Percentiles rank a stretch among this genome's conserved stretches.
These are phyloP conservation scores for Sinodicranocentrus sp. DNA, from an alignment of 2,888 invertebrate genomes.

Conservation along the genomic window DNA sequence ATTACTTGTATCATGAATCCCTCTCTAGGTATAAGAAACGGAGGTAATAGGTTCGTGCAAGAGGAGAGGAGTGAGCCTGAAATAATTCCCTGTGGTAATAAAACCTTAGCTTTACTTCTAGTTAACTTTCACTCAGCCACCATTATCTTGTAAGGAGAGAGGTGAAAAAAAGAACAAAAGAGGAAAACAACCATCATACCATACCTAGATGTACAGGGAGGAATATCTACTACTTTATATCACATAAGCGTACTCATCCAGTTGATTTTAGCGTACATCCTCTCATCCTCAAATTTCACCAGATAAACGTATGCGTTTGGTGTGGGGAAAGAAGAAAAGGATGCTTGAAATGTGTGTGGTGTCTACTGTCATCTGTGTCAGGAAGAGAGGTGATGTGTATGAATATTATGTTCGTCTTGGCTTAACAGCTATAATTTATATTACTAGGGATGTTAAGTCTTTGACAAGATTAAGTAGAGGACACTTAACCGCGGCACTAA, in stretches of 20 bases:
- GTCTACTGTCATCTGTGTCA: too few species aligned
- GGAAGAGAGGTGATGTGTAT: too few species aligned
- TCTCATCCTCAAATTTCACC: slow-evolving; percentile 36
- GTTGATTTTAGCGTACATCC: slow-evolving; percentile 39
- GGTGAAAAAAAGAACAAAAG: too few species aligned
- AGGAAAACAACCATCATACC: too few species aligned
- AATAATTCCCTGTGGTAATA: slow-evolving; percentile 66
- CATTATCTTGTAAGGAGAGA: slow-evolving; percentile 51
- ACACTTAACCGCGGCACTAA: not conserved
- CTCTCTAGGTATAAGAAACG: slow-evolving; percentile 18
- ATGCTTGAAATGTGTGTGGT: too few species aligned
- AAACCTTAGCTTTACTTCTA: slow-evolving; percentile 65
- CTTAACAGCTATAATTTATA: too few species aligned
- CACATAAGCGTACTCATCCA: not conserved
- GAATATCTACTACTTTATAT: not conserved
- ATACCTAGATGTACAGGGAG: too few species aligned
- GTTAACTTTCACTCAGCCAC: slow-evolving; percentile 64
- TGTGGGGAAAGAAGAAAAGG: too few species aligned
- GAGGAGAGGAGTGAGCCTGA: slow-evolving; percentile 54
- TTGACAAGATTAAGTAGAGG: slow-evolving; percentile 1
- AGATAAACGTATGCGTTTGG: too few species aligned
- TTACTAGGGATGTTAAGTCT: too few species aligned
- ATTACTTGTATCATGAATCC: slow-evolving; percentile 43
- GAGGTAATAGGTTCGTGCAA: slow-evolving; percentile 35
- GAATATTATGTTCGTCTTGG: too few species aligned